Evolutionary conservation across 1,140 invertebrate genomes (phyloP), one percentile per base, ranked within the genome.

Genomic region (silkworm (Bombyx mori)): DNA sequence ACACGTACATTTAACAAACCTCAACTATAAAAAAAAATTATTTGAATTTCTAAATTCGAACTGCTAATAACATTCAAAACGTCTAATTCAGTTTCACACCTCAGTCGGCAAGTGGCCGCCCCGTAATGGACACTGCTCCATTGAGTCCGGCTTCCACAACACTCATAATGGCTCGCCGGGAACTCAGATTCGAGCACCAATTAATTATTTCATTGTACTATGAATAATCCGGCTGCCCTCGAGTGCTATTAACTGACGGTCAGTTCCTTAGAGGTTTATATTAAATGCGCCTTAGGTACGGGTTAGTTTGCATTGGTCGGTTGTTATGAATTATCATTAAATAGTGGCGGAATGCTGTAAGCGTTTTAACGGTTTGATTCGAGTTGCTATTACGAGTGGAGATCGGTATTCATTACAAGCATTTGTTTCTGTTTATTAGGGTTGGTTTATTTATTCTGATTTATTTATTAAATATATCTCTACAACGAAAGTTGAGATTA

Each of bases 191-290:
- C 71, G 75, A 83, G 79, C 72, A 80, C 75, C 82, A 82, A 86
- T 86, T 86, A 86, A 86, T 86, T 86, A 86, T 83, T 81, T 76
- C 77, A 82, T 82, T 86, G 79, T 86, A 67, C 68, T 57, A 52
- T 60, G 68, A 75, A 75, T 79, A 73, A 74, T 72, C 72, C 70
- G 62, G 52, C 64, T 66, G 66, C 71, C 74, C 79, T 77, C 64
- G 79, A 77, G 78, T 69, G 57, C 75, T 73, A 80, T 85, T 85
- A 83, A 80, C 73, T 71, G 72, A 60, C 78, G 77, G 82, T 76
- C 79, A 83, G 79, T 83, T 79, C 79, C 79, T 85, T 83, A 71
- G 69, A 77, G 75, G 75, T 86, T 80, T 86, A 83, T 83, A 86
- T 83, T 83, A 83, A 86, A 81, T 55, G 63, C 66, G 63, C 68